These are phyloP conservation scores for Yponomeuta plumbellus DNA, from an alignment of 2,888 invertebrate genomes.

Conservation along the genomic window DNA sequence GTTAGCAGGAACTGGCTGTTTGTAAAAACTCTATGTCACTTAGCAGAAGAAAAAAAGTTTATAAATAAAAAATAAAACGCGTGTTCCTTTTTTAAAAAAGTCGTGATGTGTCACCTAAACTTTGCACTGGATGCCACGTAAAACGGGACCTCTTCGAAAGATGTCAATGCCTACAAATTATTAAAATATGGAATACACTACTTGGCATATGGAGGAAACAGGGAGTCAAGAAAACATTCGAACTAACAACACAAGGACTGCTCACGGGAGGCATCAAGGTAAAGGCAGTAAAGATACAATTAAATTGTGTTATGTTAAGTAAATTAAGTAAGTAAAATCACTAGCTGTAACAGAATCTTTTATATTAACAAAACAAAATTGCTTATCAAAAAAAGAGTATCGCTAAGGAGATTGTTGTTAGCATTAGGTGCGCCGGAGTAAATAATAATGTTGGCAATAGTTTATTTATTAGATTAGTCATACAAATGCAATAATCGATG, in stretches of 20 bases:
- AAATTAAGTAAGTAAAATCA: too few species aligned
- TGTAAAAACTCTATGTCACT: background rate
- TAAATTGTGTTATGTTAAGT: too few species aligned
- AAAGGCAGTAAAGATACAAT: slow-evolving; percentile 14
- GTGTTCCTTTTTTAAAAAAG: background rate
- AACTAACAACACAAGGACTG: slow-evolving; percentile 28
- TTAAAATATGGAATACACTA: slow-evolving; percentile 61
- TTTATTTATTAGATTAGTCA: too few species aligned
- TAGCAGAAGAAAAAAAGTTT: background rate
- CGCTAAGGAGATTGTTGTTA: too few species aligned
- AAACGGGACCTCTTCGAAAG: slow-evolving; percentile 24
- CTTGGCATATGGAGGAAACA: slow-evolving; percentile 66
- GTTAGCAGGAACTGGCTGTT: background rate
- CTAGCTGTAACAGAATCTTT: too few species aligned
- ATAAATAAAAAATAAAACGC: background rate
- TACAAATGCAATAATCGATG: too few species aligned
- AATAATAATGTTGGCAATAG: too few species aligned
- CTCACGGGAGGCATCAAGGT: slow-evolving; percentile 57
- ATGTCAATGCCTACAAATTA: slow-evolving; percentile 32
- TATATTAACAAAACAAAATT: too few species aligned
- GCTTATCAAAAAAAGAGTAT: too few species aligned
- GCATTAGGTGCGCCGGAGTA: too few species aligned
- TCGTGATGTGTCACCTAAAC: slow-evolving; percentile 36
- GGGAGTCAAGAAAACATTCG: slow-evolving; percentile 47
- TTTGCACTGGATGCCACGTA: slow-evolving; percentile 41